Conservation (phyloP, 2,888 invertebrate species). For the Lampropteryx suffumata region DNA sequence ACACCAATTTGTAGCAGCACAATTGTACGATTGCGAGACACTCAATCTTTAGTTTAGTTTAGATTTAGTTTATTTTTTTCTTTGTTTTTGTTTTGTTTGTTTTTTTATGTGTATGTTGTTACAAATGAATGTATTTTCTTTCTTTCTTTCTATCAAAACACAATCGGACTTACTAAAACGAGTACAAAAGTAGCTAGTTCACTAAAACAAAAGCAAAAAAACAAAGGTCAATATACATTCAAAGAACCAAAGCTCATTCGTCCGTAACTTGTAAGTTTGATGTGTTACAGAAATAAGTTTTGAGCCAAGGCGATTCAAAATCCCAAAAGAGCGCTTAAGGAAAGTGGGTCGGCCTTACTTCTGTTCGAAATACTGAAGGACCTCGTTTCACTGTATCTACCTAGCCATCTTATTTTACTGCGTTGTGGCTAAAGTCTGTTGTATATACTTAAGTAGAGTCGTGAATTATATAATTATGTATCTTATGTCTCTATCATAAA, state of each 20-base stretch:
- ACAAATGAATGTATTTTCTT: no score
- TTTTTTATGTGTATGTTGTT: no score
- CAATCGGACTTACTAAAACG: no score
- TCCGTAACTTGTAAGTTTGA: constrained; percentile 48
- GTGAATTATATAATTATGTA: no score
- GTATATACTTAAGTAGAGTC: no score
- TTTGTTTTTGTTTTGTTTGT: no score
- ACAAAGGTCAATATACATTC: constrained; percentile 9
- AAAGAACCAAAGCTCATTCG: constrained; percentile 42
- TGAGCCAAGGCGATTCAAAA: constrained; percentile 45
- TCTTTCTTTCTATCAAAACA: no score
- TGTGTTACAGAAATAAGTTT: constrained; percentile 53
- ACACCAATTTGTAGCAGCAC: no score
- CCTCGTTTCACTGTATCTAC: constrained; percentile 20
- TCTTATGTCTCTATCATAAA: no score
- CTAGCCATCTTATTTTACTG: constrained; percentile 19
- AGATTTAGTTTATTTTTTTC: no score
- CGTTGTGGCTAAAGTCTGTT: constrained; percentile 2
- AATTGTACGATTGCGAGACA: no score
- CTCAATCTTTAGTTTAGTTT: no score
- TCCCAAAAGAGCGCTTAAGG: constrained; percentile 52
- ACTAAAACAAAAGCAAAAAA: constrained; percentile 2
- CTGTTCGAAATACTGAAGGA: constrained; percentile 37
- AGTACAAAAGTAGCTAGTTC: not conserved
- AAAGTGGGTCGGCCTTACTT: constrained; percentile 46